Percentiles rank a stretch among this genome's conserved stretches.
These are phyloP conservation scores for Sthenelais limicola DNA, from an alignment of 2,888 invertebrate genomes.

Conservation along the genomic window DNA sequence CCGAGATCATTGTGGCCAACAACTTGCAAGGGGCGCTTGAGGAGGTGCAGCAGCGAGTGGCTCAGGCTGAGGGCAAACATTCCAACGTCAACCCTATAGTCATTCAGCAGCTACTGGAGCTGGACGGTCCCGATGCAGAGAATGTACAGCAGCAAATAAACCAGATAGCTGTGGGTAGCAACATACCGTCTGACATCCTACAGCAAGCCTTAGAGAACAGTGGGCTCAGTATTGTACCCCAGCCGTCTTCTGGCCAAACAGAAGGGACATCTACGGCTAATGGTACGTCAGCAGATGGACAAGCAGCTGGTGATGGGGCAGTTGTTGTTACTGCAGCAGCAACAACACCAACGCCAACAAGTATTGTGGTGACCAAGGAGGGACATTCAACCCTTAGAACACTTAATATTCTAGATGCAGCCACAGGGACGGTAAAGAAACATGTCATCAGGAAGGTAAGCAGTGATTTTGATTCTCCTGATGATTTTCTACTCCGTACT, in stretches of 20 bases:
- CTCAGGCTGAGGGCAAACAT: neutral
- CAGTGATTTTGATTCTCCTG: too few relatives aligned
- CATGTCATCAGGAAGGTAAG: constrained; percentile 76
- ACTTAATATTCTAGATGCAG: constrained; percentile 61
- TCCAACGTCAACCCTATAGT: constrained; percentile 45
- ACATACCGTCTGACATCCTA: constrained; percentile 72
- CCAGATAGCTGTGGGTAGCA: constrained; percentile 36
- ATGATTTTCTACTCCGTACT: too few relatives aligned
- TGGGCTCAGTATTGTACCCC: constrained; percentile 62
- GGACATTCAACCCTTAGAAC: neutral
- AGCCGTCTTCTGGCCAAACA: constrained; percentile 35
- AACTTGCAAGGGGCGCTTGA: constrained; percentile 22
- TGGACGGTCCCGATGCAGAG: constrained; percentile 48
- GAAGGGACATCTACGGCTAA: neutral
- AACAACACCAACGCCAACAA: constrained; percentile 2
- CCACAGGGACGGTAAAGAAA: constrained; percentile 68
- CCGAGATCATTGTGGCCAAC: constrained; percentile 16
- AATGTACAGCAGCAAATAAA: constrained; percentile 34
- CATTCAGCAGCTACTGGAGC: constrained; percentile 60
- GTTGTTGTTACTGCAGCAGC: too few relatives aligned
- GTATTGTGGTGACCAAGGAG: neutral
- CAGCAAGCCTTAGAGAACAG: constrained; percentile 75
- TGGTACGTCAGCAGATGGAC: neutral
- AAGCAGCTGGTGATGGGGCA: too few relatives aligned
- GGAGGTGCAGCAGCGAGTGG: constrained; percentile 24